Evolutionary conservation across 2,888 invertebrate genomes (phyloP), one percentile per base, ranked within the genome.

Genomic region (Cecidostiba fungosa): DNA sequence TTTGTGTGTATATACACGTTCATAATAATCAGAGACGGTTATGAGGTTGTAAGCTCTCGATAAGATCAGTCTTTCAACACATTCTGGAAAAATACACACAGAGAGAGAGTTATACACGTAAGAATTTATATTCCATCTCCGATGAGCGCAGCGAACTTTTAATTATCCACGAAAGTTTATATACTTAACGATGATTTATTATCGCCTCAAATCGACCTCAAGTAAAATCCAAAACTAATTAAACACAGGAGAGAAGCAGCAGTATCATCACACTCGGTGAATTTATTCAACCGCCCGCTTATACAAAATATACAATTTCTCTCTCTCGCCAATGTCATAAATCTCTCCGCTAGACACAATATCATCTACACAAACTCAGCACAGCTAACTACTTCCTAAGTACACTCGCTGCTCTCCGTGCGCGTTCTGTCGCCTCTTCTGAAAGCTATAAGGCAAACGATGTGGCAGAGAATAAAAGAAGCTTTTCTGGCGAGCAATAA

Each of bases 331-430:
- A 66, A 66, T 66, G 14, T 8, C 62, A 66, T 66, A 66, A 66
- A 66, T 66, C 62, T 66, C 62, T 29, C 62, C 0, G 29, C 39
- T 5, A 39, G 39, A 39, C 39, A 39, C 1, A 32, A 59, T n/a
- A n/a, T n/a, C 77, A 72, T 54, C 77, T 83, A 36, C 19, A 83
- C 19, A 83, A 77, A 72, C 77, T 70, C 47, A n/a, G 39, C 39
- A 26, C 16, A 19, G 82, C 32, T 72, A 83, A 83, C 77, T 77
- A 83, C 77, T 77, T 77, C 43, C 47, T 70, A 76, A 82, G 82
- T 82, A 82, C 54, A 54, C 50, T 50, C 54, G n/a, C 3, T 23
- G 29, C 36, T 8, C 14, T n/a, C 10, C 2, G n/a, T 19, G 5
- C 0, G 0, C 10, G 50, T 4, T 14, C 10, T 16, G 47, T 47